Evolutionary conservation across 2,888 invertebrate genomes (phyloP), one percentile per base, ranked within the genome.

Genomic region (Cosmia trapezina): DNA sequence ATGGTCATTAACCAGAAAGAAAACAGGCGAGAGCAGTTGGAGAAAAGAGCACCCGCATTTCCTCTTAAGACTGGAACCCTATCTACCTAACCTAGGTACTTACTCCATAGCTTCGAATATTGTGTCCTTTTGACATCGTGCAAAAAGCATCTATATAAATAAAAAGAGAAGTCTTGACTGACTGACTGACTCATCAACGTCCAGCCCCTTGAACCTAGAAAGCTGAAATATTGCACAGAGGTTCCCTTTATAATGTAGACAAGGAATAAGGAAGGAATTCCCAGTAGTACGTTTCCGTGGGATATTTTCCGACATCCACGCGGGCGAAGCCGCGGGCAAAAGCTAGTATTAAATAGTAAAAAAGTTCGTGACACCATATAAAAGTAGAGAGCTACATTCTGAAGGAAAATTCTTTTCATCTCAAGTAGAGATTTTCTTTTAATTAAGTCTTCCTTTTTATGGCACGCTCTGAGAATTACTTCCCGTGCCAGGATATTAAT

Each of bases 401-500:
- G 28, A 56, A 49, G 0, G 8, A 33, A 37, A 61, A 17, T 49
- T 49, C 1, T 43, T 17, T 60, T 57, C 33, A 4, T 14, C 28
- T 4, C 17, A 12, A n/a, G 9, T 37, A 51, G 14, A 47, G 37
- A 47, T 61, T 82, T 68, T 62, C 45, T 62, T 57, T 65, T 57
- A 68, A 61, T 51, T 66, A 28, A 59, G 69, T 63, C 57, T 79
- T 83, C 59, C 47, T 63, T 63, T 64, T 61, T 37, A 57, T 56
- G 61, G 66, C n/a, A 61, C 62, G 68, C 54, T 62, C 54, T 56
- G 37, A 28, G 62, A 67, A 66, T 80, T 60, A 73, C 63, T 69
- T 80, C 80, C 80, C 45, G 49, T 14, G 59, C n/a, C 80, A 63
- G 80, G 80, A 83, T 73, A 80, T 83, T 80, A 72, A 22, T 80